Conservation (phyloP, 2,113 vertebrate genomes). For the Phasianus colchicus region DNA sequence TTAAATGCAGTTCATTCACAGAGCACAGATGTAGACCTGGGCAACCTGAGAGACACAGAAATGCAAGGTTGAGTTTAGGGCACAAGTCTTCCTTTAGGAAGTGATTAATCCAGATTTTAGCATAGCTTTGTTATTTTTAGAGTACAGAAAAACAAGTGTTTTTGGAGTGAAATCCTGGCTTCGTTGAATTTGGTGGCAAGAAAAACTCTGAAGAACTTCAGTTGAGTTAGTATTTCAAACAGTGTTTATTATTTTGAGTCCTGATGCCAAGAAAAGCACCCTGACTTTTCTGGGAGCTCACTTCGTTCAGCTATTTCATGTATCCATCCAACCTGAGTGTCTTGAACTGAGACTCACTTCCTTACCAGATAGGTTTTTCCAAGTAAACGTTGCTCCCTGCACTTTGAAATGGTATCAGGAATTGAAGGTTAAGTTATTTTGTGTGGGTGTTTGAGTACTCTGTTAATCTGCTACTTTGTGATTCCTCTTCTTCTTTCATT, state of each 20-base stretch:
- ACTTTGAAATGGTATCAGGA: constrained; percentile 59
- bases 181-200: not conserved
- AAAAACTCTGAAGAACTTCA: not conserved
- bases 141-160: not conserved
- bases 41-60: not conserved
- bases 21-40: not conserved
- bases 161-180: not conserved
- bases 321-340: not conserved
- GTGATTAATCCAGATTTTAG: not conserved
- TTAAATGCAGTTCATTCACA: not conserved
- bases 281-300: not conserved
- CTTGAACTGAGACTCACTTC: not conserved
- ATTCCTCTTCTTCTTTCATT: constrained; percentile 33
- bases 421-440: constrained; percentile 39
- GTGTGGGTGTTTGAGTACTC: constrained; percentile 12
- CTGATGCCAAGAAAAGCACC: not conserved
- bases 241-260: not conserved
- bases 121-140: not conserved
- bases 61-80: not conserved
- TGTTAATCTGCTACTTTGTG: constrained; percentile 54
- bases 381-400: constrained; percentile 23
- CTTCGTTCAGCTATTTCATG: not conserved
- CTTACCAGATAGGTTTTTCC: not conserved
- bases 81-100: not conserved
- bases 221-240: not conserved